Evolutionary conservation across 1,140 invertebrate species (phyloP), one percentile per base, ranked within the genome.

Genomic region (Drosophila kohkoa): DNA sequence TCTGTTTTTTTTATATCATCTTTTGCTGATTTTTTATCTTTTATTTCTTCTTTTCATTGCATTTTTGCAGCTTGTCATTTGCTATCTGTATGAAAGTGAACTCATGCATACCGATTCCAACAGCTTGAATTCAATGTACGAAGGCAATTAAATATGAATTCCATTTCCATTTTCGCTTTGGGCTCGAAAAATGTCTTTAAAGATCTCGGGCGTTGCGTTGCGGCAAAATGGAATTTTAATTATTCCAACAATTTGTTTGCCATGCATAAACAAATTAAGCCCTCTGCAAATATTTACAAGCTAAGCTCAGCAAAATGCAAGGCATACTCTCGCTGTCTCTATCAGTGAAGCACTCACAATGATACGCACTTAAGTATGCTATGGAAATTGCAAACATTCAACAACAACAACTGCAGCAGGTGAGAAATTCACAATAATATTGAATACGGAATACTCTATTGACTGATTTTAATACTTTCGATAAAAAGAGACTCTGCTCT

Each of bases 211-310:
- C 13, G 35, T n/a, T 25, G 13, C 2, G 28, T 45, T 55, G 64
- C 11, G 20, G 63, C 48, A 35, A 32, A 38, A 16, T 30, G 58
- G 63, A 54, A 75, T 79, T 86, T 79, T 87, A 87, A 86, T 82
- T 82, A 82, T 82, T 87, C 69, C 32, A 41, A 49, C 60, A 46
- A 52, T 68, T 63, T 80, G 69, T 86, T 85, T 75, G 67, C 62
- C 52, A 52, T 52, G 67, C 70, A 72, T 79, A 77, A 79, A 77
- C 82, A 87, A 87, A 87, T 86, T 86, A 82, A 68, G 68, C 20
- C 51, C 70, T 57, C 15, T 70, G 75, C 64, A 68, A 86, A 81
- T 87, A 65, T 74, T 73, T 77, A 68, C 58, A 55, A 66, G 60
- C 70, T 51, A 48, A 70, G 74, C 66, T 65, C 66, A 28, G 43